Percentiles rank a stretch among this genome's conserved stretches.
Conservation (phyloP, 2,797 vertebrate genomes). For the Scleropages formosus region DNA sequence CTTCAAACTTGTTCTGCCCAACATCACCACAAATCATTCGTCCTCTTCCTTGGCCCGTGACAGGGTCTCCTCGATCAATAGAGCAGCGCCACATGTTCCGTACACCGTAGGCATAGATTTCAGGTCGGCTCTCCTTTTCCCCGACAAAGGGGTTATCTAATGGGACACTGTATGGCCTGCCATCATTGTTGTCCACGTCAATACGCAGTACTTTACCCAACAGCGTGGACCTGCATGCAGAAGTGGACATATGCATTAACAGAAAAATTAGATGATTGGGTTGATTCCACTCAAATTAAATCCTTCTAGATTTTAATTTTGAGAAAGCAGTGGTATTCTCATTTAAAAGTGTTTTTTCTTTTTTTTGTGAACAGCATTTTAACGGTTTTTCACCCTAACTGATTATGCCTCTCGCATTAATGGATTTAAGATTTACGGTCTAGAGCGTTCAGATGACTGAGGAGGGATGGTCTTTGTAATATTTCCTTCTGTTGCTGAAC, state of each 20-base stretch:
- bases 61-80: slow-evolving; percentile 72
- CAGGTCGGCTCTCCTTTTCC: slow-evolving; percentile 61
- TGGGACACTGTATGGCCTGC: slow-evolving; percentile 72
- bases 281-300: too few species aligned
- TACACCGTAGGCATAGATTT: slow-evolving; percentile 78
- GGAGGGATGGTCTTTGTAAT: too few species aligned
- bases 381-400: too few species aligned
- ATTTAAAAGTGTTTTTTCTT: too few species aligned
- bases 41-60: slow-evolving; percentile 60
- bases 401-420: too few species aligned
- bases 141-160: slow-evolving; percentile 75
- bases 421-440: too few species aligned
- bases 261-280: neutral
- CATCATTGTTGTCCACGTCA: slow-evolving; percentile 68
- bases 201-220: slow-evolving; percentile 75
- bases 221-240: slow-evolving; percentile 64
- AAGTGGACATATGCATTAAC: neutral
- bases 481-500: too few species aligned
- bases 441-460: too few species aligned
- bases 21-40: slow-evolving; percentile 79
- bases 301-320: too few species aligned
- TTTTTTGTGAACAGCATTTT: too few species aligned
- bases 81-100: slow-evolving; percentile 85
- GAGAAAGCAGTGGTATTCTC: too few species aligned
- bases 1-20: slow-evolving; percentile 80